phyloP scores from a whole-genome alignment of 2,113 vertebrate genomes.

The Nothoprocta perdicaria region DNA sequence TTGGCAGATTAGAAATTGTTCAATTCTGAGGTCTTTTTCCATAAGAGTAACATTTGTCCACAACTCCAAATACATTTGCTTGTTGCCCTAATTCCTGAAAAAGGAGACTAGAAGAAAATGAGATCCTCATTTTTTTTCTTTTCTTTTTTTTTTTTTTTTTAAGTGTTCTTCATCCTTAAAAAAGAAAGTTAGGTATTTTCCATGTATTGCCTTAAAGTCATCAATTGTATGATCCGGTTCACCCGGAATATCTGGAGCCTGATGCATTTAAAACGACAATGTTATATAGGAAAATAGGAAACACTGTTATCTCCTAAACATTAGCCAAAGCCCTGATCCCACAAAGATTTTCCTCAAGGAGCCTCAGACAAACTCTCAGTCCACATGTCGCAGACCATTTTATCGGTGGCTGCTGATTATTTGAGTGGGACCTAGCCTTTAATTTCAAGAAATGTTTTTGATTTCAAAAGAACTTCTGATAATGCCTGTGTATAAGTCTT shows the following conservation, averaged over 20 bases:
- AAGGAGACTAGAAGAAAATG: background rate
- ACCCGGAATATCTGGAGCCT: background rate
- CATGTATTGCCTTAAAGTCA: background rate
- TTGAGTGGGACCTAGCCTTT: background rate
- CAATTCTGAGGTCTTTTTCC: background rate
- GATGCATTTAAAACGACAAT: background rate
- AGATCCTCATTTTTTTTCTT: background rate
- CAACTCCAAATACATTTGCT: background rate
- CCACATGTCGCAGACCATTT: background rate
- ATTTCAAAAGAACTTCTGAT: constrained; percentile 10
- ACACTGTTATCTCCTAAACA: background rate
- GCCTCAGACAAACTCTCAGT: background rate
- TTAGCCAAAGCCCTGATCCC: background rate
- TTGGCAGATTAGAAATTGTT: background rate
- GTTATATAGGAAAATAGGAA: background rate
- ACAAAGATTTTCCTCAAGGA: background rate
- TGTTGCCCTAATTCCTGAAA: background rate
- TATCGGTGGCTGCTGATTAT: background rate
- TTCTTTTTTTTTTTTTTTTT: too few relatives aligned
- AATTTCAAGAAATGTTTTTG: background rate
- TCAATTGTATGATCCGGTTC: accelerated
- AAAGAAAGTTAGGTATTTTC: background rate
- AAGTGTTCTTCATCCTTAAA: background rate
- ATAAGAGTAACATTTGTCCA: background rate
- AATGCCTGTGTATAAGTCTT: background rate